Percentiles rank a stretch among this genome's conserved stretches.
Conservation (phyloP, 1,140 invertebrate species). For the Drosophila hydei region DNA sequence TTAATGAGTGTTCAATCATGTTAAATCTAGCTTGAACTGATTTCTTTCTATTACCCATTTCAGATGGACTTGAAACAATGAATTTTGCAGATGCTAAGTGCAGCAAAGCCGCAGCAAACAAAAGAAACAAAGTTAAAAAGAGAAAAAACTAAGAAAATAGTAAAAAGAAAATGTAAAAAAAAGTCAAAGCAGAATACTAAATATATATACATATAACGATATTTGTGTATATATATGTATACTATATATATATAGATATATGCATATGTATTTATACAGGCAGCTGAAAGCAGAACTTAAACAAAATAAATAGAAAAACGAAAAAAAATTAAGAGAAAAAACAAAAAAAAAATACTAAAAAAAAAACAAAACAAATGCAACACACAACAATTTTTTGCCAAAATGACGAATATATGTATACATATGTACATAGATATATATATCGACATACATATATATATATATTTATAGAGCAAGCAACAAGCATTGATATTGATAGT, state of each 20-base stretch:
- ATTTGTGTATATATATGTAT: slow-evolving; percentile 54
- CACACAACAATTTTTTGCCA: slow-evolving; percentile 69
- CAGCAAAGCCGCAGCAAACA: slow-evolving; percentile 42
- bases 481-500: slow-evolving; percentile 78
- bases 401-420: slow-evolving; percentile 73
- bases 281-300: slow-evolving; percentile 61
- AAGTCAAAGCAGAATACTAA: slow-evolving; percentile 58
- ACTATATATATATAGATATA: slow-evolving; percentile 33
- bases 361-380: neutral
- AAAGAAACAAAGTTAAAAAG: slow-evolving; percentile 49
- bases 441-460: slow-evolving; percentile 62
- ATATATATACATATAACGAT: slow-evolving; percentile 44
- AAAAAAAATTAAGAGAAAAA: slow-evolving; percentile 34
- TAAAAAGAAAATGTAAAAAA: slow-evolving; percentile 59
- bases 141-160: slow-evolving; percentile 36
- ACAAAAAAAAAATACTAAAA: neutral
- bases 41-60: slow-evolving; percentile 20
- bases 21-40: too few species aligned
- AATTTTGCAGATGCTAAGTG: slow-evolving; percentile 29
- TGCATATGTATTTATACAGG: slow-evolving; percentile 60
- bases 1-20: too few species aligned
- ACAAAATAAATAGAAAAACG: slow-evolving; percentile 40
- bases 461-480: slow-evolving; percentile 78
- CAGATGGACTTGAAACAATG: slow-evolving; percentile 60
- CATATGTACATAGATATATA: slow-evolving; percentile 40